Evolutionary conservation across 92 coral and sea anemone species (phyloP).

Genomic region (Nematostella vectensis): DNA sequence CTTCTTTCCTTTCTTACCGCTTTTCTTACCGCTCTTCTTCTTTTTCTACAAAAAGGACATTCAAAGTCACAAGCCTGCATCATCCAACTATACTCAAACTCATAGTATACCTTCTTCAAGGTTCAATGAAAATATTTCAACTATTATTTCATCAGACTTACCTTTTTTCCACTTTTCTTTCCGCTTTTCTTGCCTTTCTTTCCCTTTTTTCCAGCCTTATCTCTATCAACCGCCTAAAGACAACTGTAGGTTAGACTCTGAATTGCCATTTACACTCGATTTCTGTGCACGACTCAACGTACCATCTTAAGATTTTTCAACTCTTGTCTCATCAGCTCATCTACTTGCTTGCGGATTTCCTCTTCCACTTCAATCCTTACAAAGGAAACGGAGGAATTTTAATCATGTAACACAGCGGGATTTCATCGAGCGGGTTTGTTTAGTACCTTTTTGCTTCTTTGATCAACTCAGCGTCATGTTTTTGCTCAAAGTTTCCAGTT

Average conservation of each 20-base stretch:
- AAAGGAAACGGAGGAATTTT: neutral
- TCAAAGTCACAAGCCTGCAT: neutral
- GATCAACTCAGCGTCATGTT: conserved; percentile 79
- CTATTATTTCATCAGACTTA: neutral
- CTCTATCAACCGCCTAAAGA: conserved; percentile 93
- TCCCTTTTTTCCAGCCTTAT: conserved; percentile 94
- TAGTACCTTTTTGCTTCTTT: conserved; percentile 98
- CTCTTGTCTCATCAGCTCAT: conserved; percentile 93
- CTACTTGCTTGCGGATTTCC: conserved; percentile 93
- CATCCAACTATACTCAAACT: neutral
- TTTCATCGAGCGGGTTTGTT: no score
- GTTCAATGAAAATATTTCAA: neutral
- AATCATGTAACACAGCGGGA: no score
- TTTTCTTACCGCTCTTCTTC: conserved; percentile 93
- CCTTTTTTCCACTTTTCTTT: conserved; percentile 86
- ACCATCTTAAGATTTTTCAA: conserved; percentile 93
- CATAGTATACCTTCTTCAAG: neutral
- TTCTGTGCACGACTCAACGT: no score
- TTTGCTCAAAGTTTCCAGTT: conserved; percentile 78
- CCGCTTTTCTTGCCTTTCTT: conserved; percentile 98
- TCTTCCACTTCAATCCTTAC: conserved; percentile 87
- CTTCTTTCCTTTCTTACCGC: conserved; percentile 98
- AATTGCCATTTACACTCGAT: no score
- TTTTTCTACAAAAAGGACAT: conserved; percentile 52
- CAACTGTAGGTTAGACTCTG: no score